Percentiles rank a stretch among this genome's conserved stretches.
Evolutionary conservation across 2,888 invertebrate species (phyloP).

Genomic region (Copidosoma aretas): DNA sequence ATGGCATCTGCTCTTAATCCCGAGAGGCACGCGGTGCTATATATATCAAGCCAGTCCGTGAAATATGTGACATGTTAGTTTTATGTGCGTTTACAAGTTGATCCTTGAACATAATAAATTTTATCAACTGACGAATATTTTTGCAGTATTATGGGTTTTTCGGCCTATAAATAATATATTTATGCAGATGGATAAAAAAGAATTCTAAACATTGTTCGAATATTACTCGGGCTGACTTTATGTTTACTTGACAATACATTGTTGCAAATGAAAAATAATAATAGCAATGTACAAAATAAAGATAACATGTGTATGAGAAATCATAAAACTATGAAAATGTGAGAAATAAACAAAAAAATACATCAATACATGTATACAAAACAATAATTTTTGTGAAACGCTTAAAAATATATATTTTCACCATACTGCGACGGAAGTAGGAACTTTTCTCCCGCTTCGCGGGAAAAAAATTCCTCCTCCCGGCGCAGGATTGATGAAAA

Average conservation of each 20-base stretch:
- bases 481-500: no score
- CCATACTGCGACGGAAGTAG: no score
- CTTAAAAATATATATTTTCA: not conserved
- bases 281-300: slow-evolving; percentile 2
- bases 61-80: slow-evolving; percentile 22
- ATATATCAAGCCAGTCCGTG: slow-evolving; percentile 35
- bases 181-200: no score
- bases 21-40: slow-evolving; percentile 36
- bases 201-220: slow-evolving; percentile 16
- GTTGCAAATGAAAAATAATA: slow-evolving; percentile 18
- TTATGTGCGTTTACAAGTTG: not conserved
- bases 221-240: slow-evolving; percentile 36
- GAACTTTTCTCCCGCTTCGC: no score
- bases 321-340: slow-evolving; percentile 3
- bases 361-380: not conserved
- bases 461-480: no score
- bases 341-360: slow-evolving; percentile 1
- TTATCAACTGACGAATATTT: not conserved
- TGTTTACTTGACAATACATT: slow-evolving; percentile 36
- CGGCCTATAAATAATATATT: no score
- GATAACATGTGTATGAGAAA: not conserved
- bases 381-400: not conserved
- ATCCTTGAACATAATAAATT: not conserved
- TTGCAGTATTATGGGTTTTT: no score
- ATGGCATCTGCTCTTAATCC: slow-evolving; percentile 30